phyloP scores from a whole-genome alignment of 1,140 invertebrate genomes.

The Neocloeon triangulifer region DNA sequence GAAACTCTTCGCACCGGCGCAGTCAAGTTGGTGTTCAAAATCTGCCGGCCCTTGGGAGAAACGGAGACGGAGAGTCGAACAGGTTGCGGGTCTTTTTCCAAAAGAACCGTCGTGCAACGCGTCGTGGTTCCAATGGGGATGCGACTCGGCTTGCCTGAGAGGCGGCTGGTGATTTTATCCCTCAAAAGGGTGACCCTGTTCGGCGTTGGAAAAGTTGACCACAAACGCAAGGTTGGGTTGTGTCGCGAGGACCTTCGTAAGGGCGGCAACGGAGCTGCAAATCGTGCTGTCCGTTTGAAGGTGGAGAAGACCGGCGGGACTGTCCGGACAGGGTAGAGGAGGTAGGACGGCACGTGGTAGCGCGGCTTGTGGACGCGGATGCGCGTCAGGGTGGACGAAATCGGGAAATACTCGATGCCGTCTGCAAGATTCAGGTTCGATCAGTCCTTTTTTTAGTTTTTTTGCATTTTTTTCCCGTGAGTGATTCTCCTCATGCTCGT shows the following conservation, averaged over 20 bases:
- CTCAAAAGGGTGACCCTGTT: no score
- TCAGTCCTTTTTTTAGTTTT: no score
- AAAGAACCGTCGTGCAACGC: not conserved
- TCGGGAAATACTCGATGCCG: slow-evolving; percentile 63
- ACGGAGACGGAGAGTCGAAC: not conserved
- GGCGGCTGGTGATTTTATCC: no score
- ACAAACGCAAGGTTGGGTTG: slow-evolving; percentile 39
- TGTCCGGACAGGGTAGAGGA: slow-evolving; percentile 9
- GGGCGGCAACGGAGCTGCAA: slow-evolving; percentile 12
- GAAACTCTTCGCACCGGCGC: no score
- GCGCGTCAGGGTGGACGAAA: slow-evolving; percentile 51
- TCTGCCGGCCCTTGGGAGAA: no score
- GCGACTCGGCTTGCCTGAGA: not conserved
- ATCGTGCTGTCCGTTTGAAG: slow-evolving; percentile 25
- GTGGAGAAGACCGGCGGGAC: slow-evolving; percentile 19
- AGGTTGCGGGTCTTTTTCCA: not conserved
- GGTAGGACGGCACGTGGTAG: slow-evolving; percentile 25
- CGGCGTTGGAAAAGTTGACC: no score
- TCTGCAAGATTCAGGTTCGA: no score
- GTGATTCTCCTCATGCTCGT: no score
- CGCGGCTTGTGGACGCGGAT: slow-evolving; percentile 48
- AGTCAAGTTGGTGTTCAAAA: no score
- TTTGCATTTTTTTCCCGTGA: no score
- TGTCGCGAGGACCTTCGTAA: slow-evolving; percentile 36
- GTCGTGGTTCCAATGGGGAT: not conserved